Evolutionary conservation across 2,113 vertebrate genomes (phyloP).

Genomic region (Struthio camelus): DNA sequence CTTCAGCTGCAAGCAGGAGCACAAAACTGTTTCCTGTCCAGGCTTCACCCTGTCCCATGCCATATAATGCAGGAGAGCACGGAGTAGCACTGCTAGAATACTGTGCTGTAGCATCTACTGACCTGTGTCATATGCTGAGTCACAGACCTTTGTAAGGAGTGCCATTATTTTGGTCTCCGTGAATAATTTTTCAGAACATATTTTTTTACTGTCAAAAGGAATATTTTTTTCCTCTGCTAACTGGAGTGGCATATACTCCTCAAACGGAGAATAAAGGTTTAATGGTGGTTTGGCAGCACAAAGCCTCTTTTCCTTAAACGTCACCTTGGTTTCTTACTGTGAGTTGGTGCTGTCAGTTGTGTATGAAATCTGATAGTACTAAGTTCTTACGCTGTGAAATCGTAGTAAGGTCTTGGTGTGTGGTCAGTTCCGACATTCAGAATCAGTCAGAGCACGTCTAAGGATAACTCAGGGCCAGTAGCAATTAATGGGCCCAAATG

Average conservation of each 20-base stretch:
- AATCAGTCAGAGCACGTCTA: neutral
- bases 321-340: neutral
- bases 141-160: neutral
- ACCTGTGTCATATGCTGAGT: neutral
- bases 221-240: neutral
- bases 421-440: neutral
- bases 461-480: neutral
- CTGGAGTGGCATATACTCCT: neutral
- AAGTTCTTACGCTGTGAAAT: neutral
- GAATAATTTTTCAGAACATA: neutral
- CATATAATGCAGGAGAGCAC: neutral
- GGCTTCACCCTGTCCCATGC: neutral
- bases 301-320: neutral
- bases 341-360: neutral
- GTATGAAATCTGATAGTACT: neutral
- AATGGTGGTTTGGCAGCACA: neutral
- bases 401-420: fast-evolving
- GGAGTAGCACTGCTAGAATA: neutral
- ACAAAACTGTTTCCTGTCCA: neutral
- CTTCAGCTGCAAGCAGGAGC: neutral
- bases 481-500: neutral
- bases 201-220: neutral
- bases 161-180: neutral
- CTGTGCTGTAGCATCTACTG: neutral
- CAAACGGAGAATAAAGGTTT: neutral